Evolutionary conservation across 2,888 invertebrate genomes (phyloP).

Genomic region (Tetragonisca angustula): DNA sequence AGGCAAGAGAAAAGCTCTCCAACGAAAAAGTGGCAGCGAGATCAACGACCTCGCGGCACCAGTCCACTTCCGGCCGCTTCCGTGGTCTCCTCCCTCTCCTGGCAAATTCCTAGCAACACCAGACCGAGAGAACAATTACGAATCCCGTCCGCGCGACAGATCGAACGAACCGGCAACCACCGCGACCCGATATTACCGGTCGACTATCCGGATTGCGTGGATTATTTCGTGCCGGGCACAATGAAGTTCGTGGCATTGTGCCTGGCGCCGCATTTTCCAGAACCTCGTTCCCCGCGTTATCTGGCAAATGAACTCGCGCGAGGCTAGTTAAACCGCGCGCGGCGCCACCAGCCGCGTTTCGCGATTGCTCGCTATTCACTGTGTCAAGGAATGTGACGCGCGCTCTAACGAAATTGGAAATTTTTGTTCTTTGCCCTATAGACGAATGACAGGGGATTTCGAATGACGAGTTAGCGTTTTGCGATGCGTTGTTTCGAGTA

Average conservation of each 20-base stretch:
- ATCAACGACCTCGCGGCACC: constrained; percentile 45
- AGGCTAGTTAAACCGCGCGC: neutral
- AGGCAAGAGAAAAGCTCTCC: constrained; percentile 20
- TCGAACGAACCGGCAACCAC: neutral
- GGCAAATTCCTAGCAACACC: neutral
- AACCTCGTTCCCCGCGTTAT: constrained; percentile 8
- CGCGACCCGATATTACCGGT: constrained; percentile 8
- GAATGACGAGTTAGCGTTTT: too few species aligned
- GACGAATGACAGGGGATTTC: too few species aligned
- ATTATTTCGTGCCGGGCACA: constrained; percentile 26
- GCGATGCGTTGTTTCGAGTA: too few species aligned
- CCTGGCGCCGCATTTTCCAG: neutral
- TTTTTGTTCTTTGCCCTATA: too few species aligned
- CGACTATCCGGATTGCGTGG: neutral
- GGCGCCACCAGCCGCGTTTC: constrained; percentile 5
- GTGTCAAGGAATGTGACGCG: neutral
- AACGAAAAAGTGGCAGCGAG: constrained; percentile 23
- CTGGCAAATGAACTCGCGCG: constrained; percentile 12
- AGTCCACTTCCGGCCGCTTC: constrained; percentile 7
- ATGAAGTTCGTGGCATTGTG: constrained; percentile 30
- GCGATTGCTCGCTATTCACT: neutral
- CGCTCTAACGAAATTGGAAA: too few species aligned
- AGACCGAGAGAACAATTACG: constrained; percentile 8
- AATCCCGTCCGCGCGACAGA: neutral
- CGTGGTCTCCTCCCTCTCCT: constrained; percentile 1